These are phyloP conservation scores for Camelus bactrianus DNA, from an alignment of 2,113 vertebrate species.

Conservation along the genomic window DNA sequence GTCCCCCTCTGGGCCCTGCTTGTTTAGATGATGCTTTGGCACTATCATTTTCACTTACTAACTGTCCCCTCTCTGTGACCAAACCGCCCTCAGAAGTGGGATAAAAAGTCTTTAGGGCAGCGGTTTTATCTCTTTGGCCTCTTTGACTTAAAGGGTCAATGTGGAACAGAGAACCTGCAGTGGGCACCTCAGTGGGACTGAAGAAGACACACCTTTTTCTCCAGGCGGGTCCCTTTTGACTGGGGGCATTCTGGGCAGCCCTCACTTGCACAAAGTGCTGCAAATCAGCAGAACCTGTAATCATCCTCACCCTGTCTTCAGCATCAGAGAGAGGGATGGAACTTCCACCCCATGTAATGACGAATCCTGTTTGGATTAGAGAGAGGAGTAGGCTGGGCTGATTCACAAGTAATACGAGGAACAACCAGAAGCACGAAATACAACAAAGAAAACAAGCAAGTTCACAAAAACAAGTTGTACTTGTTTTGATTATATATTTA, in stretches of 20 bases:
- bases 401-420: background rate
- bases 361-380: background rate
- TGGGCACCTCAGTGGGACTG: background rate
- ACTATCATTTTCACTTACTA: background rate
- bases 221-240: background rate
- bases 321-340: accelerated
- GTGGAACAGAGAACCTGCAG: background rate
- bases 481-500: conserved; percentile 61
- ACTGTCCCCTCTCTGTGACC: background rate
- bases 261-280: background rate
- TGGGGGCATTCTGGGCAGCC: background rate
- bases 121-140: background rate
- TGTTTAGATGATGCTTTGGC: background rate
- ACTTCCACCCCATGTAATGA: background rate
- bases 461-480: conserved; percentile 41
- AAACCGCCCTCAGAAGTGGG: background rate
- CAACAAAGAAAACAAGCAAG: conserved; percentile 27
- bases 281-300: accelerated
- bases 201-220: background rate
- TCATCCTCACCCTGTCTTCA: background rate
- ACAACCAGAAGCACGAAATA: background rate
- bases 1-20: background rate
- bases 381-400: background rate
- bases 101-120: background rate
- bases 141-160: background rate